phyloP scores from a whole-genome alignment of 2,113 vertebrate genomes.

The Connochaetes taurinus region DNA sequence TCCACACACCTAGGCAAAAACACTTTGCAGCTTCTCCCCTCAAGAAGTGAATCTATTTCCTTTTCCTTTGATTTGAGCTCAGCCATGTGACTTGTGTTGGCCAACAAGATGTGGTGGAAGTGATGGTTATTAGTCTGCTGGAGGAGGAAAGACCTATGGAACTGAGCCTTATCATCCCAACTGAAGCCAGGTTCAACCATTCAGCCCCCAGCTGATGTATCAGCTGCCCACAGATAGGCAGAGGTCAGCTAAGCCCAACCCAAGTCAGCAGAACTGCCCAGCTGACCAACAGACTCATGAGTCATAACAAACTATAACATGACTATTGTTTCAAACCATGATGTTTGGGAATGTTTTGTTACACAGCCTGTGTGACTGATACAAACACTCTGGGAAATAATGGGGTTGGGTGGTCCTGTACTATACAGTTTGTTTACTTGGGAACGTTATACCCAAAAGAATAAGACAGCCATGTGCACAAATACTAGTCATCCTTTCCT shows the following conservation, averaged over 20 bases:
- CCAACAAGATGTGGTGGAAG: background rate
- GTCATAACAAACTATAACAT: too few species aligned
- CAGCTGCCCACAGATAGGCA: background rate
- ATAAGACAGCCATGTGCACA: background rate
- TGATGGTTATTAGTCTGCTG: background rate
- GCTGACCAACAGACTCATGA: background rate
- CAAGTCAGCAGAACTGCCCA: background rate
- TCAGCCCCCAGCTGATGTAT: background rate
- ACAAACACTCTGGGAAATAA: background rate
- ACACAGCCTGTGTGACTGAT: background rate
- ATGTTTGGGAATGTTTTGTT: background rate
- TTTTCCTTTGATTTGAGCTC: background rate
- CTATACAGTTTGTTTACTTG: background rate
- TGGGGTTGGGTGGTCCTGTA: background rate
- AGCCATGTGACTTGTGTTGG: background rate
- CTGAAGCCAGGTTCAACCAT: background rate
- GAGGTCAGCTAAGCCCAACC: background rate
- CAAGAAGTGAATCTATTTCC: background rate
- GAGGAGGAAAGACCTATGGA: background rate
- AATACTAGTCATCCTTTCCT: background rate
- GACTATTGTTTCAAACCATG: background rate
- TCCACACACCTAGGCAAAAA: background rate
- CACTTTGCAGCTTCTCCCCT: background rate
- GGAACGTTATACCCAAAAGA: background rate
- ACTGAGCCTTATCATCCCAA: fast-evolving